Conservation (phyloP, 1,140 invertebrate genomes). For the Caenorhabditis elegans region DNA sequence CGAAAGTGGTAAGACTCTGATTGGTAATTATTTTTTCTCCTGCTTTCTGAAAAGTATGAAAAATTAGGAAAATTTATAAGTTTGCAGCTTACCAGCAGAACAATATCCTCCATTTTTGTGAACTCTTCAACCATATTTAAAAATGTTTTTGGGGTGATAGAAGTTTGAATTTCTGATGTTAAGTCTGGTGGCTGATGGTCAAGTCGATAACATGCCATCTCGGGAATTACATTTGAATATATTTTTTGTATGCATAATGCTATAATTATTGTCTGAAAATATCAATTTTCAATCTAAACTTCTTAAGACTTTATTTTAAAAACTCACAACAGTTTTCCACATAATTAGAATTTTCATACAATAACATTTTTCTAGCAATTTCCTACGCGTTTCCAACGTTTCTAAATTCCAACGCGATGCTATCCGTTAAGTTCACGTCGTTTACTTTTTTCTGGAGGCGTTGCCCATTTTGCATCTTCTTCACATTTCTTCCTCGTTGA, state of each 20-base stretch:
- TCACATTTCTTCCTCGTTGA: not conserved
- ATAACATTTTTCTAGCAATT: too few species aligned
- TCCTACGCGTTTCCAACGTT: not conserved
- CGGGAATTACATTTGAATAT: not conserved
- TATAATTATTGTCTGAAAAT: not conserved
- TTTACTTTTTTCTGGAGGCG: constrained; percentile 22
- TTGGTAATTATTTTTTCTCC: not conserved
- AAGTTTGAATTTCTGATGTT: not conserved
- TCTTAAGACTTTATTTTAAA: not conserved
- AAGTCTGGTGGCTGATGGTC: not conserved
- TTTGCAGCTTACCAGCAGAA: not conserved
- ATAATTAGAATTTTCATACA: not conserved
- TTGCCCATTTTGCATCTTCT: constrained; percentile 1
- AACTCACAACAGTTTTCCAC: not conserved
- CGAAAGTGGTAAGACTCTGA: not conserved
- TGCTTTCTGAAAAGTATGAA: not conserved
- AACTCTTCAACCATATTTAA: not conserved
- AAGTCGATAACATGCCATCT: not conserved
- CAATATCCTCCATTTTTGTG: not conserved
- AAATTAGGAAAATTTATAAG: not conserved
- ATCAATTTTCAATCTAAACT: not conserved
- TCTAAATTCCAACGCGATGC: too few species aligned
- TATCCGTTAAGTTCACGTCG: not conserved
- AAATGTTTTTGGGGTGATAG: not conserved
- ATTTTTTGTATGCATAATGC: not conserved